A percentile compares a stretch with the other conserved stretches of the same genome.
Evolutionary conservation across 2,113 vertebrate species (phyloP).

Genomic region (Phaetusa simplex): DNA sequence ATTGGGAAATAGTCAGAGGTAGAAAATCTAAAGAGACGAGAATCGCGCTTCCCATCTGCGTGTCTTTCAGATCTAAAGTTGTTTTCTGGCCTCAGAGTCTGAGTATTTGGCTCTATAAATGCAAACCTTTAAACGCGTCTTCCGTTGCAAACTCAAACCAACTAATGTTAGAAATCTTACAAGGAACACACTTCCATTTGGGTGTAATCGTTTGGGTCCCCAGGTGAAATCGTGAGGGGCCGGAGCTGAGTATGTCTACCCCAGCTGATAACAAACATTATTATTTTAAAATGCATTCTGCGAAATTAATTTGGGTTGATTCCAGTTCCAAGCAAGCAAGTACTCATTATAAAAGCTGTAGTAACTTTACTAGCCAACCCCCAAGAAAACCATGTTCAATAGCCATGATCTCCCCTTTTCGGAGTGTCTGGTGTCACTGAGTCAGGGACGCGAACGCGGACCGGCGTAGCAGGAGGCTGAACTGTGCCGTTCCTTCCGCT

Average conservation of each 20-base stretch:
- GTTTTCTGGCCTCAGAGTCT: neutral
- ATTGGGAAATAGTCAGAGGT: neutral
- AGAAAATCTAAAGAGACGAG: accelerated
- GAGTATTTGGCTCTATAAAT: neutral
- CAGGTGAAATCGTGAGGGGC: neutral
- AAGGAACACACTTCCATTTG: accelerated
- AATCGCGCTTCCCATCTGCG: neutral
- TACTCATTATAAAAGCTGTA: neutral
- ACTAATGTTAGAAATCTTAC: no score
- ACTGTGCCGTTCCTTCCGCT: neutral
- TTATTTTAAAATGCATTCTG: no score
- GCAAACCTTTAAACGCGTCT: neutral
- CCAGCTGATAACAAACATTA: neutral
- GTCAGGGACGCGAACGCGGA: accelerated
- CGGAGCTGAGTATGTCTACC: neutral
- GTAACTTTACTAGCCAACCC: neutral
- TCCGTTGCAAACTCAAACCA: neutral
- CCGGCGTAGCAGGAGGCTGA: neutral
- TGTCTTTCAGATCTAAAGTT: neutral
- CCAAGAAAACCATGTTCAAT: accelerated
- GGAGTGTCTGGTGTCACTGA: neutral
- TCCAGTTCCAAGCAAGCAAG: neutral
- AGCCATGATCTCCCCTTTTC: neutral
- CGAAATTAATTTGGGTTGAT: neutral
- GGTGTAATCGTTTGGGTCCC: neutral